Percentiles rank a stretch among this genome's conserved stretches.
These are phyloP conservation scores for Ditylenchus weischeri DNA, from an alignment of 2,888 invertebrate species.

Conservation along the genomic window DNA sequence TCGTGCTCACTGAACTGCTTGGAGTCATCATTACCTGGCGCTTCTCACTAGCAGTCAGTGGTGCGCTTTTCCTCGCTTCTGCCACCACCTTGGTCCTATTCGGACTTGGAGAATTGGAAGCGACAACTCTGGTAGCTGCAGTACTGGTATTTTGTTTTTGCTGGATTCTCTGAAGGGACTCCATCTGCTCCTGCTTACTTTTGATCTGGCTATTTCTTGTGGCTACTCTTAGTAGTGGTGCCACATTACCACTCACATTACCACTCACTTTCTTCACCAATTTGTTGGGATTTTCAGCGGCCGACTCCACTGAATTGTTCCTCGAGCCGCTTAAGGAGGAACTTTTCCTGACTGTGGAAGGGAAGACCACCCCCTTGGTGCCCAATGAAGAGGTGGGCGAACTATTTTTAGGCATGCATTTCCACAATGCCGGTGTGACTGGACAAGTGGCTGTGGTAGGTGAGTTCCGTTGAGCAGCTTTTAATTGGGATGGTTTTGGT, in stretches of 20 bases:
- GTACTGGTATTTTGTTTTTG: not conserved
- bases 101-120: not conserved
- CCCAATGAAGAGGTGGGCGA: not conserved
- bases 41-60: slow-evolving; percentile 28
- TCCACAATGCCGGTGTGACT: too few species aligned
- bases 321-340: not conserved
- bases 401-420: not conserved
- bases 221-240: not conserved
- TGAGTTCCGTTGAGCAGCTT: slow-evolving; percentile 2
- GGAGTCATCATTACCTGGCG: slow-evolving; percentile 30
- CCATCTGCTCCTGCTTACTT: not conserved
- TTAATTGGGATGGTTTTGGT: slow-evolving; percentile 19
- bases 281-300: too few species aligned
- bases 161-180: slow-evolving; percentile 4
- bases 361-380: slow-evolving; percentile 1
- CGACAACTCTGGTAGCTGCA: not conserved
- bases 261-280: too few species aligned
- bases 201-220: slow-evolving; percentile 8
- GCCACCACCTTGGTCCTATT: not conserved
- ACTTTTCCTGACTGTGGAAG: not conserved
- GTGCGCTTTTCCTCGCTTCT: slow-evolving; percentile 12
- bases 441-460: too few species aligned
- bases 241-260: too few species aligned
- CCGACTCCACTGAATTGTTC: too few species aligned
- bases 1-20: slow-evolving; percentile 33